A percentile compares a stretch with the other conserved stretches of the same genome.
Evolutionary conservation across 2,113 vertebrate species (phyloP).

Genomic region (Corythaeola cristata): DNA sequence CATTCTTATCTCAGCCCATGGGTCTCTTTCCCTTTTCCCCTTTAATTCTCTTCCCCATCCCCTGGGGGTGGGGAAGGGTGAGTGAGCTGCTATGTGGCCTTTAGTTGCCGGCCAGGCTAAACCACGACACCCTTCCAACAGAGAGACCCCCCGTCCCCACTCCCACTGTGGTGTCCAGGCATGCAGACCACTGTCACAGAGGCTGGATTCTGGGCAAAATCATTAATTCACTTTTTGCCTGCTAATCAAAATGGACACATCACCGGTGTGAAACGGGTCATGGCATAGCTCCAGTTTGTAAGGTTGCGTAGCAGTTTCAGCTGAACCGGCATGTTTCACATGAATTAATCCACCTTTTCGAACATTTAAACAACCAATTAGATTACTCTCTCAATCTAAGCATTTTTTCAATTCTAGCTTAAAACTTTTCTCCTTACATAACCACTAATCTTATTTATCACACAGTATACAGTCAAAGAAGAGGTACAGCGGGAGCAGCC

Average conservation of each 20-base stretch:
- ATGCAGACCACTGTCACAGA: rapidly evolving
- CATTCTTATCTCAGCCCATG: too few relatives aligned
- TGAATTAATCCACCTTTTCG: neutral
- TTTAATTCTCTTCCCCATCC: too few relatives aligned
- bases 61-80: too few relatives aligned
- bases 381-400: neutral
- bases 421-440: neutral
- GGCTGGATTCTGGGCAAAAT: neutral
- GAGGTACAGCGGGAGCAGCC: neutral
- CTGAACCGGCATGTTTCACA: neutral
- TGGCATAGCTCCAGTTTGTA: neutral
- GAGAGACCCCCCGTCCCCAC: neutral
- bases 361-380: neutral
- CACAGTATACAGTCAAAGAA: neutral
- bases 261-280: neutral
- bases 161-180: rapidly evolving
- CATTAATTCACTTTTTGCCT: neutral
- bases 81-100: too few relatives aligned
- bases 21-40: too few relatives aligned
- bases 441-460: neutral
- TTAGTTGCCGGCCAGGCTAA: too few relatives aligned
- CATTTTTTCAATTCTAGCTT: neutral
- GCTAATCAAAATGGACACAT: neutral
- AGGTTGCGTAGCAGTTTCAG: neutral
- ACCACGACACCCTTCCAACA: neutral